Conservation (phyloP, 53 echinoderm and acorn worm genomes). For the Henricia sp. region DNA sequence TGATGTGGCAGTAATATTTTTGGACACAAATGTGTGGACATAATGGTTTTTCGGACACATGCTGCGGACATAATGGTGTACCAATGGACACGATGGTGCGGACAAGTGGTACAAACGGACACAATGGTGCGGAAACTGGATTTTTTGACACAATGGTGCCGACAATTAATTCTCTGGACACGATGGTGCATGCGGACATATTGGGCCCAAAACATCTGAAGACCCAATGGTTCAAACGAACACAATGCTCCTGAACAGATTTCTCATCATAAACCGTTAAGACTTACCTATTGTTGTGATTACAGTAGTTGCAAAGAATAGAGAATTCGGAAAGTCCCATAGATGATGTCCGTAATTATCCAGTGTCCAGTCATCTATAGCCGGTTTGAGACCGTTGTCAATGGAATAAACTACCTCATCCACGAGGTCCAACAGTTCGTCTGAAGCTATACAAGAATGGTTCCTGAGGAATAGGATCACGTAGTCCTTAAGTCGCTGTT, state of each 20-base stretch:
- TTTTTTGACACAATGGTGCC: too few species aligned
- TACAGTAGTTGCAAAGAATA: slow-evolving; percentile 81
- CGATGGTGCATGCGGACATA: too few species aligned
- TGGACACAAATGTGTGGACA: too few species aligned
- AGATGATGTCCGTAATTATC: slow-evolving; percentile 47
- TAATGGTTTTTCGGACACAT: too few species aligned
- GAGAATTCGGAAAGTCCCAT: slow-evolving; percentile 77
- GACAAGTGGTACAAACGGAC: too few species aligned
- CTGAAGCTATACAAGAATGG: slow-evolving; percentile 57
- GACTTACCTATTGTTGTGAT: slow-evolving; percentile 82
- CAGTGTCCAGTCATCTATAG: not conserved
- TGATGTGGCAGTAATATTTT: too few species aligned
- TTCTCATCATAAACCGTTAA: not conserved
- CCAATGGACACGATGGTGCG: too few species aligned
- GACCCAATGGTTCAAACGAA: not conserved
- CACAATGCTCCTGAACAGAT: not conserved
- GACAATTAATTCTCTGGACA: too few species aligned
- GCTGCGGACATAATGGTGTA: too few species aligned
- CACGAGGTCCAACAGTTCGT: slow-evolving; percentile 46
- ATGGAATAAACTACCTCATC: slow-evolving; percentile 59
- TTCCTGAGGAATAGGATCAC: slow-evolving; percentile 54
- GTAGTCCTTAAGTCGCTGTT: slow-evolving; percentile 10
- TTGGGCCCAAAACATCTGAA: not conserved
- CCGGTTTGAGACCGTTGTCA: slow-evolving; percentile 53
- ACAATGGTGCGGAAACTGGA: too few species aligned